These are phyloP conservation scores for Penelope pileata DNA, from an alignment of 2,113 vertebrate genomes.

Conservation along the genomic window DNA sequence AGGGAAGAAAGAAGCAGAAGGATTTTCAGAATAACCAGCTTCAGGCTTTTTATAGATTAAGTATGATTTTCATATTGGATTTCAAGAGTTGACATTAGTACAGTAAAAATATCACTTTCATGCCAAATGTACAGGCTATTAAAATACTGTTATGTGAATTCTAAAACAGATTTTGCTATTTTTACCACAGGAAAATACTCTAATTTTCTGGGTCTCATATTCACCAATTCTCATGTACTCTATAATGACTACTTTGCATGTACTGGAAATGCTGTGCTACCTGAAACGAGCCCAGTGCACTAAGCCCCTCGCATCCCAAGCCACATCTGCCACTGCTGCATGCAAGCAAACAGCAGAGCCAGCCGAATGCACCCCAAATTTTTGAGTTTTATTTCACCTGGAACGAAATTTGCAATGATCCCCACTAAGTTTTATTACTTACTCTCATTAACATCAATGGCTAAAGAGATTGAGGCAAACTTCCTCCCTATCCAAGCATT, in stretches of 20 bases:
- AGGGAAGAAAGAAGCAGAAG: not conserved
- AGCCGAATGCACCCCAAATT: not conserved
- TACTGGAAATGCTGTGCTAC: rapidly evolving
- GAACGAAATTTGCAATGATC: not conserved
- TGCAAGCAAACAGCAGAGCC: not conserved
- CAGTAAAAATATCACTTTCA: not conserved
- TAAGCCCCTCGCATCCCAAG: rapidly evolving
- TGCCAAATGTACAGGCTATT: not conserved
- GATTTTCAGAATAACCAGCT: not conserved
- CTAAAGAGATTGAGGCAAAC: not conserved
- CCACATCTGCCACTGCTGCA: not conserved
- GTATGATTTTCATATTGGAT: not conserved
- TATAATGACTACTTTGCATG: not conserved
- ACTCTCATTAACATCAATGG: not conserved
- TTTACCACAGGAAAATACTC: not conserved
- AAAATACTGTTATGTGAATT: not conserved
- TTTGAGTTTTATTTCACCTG: not conserved
- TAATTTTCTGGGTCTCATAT: not conserved
- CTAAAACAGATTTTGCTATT: not conserved
- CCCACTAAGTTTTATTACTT: not conserved
- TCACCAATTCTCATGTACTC: not conserved
- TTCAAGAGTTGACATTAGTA: not conserved
- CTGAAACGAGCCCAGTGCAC: not conserved
- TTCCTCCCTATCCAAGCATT: not conserved
- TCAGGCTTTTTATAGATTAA: not conserved